Conservation (phyloP, 2,888 invertebrate species). For the Stramonita haemastoma region DNA sequence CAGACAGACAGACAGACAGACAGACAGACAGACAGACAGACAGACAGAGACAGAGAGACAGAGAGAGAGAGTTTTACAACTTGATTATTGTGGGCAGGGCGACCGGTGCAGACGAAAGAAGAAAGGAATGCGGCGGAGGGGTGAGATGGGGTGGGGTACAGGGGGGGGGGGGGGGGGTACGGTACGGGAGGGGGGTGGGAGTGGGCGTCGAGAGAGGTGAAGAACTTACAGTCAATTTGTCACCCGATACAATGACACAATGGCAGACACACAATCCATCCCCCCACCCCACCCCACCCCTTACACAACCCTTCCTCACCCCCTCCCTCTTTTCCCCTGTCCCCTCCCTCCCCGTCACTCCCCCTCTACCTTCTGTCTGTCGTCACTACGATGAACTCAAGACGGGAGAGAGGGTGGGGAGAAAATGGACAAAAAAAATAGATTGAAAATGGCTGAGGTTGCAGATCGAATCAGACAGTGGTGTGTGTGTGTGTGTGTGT, state of each 20-base stretch:
- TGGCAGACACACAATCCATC: not conserved
- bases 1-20: no score
- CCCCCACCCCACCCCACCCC: no score
- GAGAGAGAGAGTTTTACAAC: slow-evolving; percentile 16
- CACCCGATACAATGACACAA: slow-evolving; percentile 17
- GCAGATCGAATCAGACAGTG: not conserved
- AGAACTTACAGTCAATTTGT: slow-evolving; percentile 34
- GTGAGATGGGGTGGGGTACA: no score
- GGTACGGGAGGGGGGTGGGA: not conserved
- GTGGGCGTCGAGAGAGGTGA: not conserved
- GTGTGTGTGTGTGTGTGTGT: not conserved
- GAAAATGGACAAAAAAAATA: not conserved
- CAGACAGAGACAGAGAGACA: not conserved
- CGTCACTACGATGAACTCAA: no score
- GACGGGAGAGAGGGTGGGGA: not conserved
- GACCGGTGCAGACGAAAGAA: not conserved
- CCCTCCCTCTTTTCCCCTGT: no score
- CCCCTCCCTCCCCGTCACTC: no score
- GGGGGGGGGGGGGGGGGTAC: not conserved
- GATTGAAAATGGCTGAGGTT: not conserved
- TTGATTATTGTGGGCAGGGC: slow-evolving; percentile 12
- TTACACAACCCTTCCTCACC: no score
- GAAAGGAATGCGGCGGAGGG: not conserved
- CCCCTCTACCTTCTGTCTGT: no score
- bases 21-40: not conserved